Base-by-base conservation (phyloP, 2,797 vertebrate species). In the Eulemur rubriventer region DNA sequence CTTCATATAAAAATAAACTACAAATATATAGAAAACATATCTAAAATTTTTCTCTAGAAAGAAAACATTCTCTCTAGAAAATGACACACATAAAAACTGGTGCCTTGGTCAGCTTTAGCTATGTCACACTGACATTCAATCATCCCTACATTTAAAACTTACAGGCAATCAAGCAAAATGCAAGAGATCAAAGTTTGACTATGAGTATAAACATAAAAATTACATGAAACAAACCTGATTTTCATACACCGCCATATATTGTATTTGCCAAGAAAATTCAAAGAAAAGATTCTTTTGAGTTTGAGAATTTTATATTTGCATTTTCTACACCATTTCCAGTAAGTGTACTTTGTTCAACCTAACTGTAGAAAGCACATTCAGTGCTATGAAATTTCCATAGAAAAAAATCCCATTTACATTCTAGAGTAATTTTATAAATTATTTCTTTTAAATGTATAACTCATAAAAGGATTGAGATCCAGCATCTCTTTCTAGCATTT, bases 351-450 rank as follows among this genome's bases (percentile, higher is more conserved):
- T 69, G 20, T 88, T 75, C 48, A 86, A 61, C 1, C 12, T 69
- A 70, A 92, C 61, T 96, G 88, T 81, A 13, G 72, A 89, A 89
- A 90, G 26, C 18, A 91, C 17, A 80, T 90, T 81, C 50, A 76
- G 22, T 93, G 38, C 59, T 69, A 80, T 12, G 7, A 89, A 93
- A 81, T 70, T 81, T 88, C 50, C 67, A 78, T 11, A 43, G 28
- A 22, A n/a, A 46, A 92, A 48, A 48, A 70, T 41, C 0, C 4
- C 41, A 35, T 69, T 83, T 65, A 81, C 43, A 94, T 91, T 80
- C 43, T 81, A n/a, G 16, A 57, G 20, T 43, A 78, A 79, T n/a
- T 95, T 83, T 59, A 82, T 33, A 83, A 83, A 84, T 81, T 91
- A 89, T 57, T 95, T 75, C 52, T 88, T 80, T 41, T 35, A 84